A percentile compares a stretch with the other conserved stretches of the same genome.
phyloP scores from a whole-genome alignment of 2,888 invertebrate species.

The Ptychoptera contaminata region DNA sequence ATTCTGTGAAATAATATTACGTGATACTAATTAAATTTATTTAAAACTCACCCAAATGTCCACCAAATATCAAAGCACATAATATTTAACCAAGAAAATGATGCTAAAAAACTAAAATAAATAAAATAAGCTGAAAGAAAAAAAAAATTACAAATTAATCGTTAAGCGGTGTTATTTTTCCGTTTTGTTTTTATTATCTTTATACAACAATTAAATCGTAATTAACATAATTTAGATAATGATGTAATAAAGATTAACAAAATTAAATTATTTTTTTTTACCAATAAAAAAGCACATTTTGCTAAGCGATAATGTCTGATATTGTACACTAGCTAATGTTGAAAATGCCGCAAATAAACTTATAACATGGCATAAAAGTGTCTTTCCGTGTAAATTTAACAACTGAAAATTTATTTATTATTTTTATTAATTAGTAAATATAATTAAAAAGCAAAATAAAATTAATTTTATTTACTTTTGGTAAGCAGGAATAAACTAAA shows the following conservation, averaged over 20 bases:
- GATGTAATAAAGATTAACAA: background rate
- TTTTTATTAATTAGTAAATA: too few species aligned
- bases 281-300: constrained; percentile 37
- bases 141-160: constrained; percentile 7
- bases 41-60: constrained; percentile 53
- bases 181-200: background rate
- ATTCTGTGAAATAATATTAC: too few species aligned
- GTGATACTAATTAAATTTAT: too few species aligned
- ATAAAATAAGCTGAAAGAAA: constrained; percentile 44
- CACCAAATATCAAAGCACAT: constrained; percentile 73
- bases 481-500: constrained; percentile 45
- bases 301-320: constrained; percentile 26
- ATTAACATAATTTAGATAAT: background rate
- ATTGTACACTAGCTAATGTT: constrained; percentile 42
- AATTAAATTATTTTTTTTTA: constrained; percentile 19
- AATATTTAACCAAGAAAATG: constrained; percentile 63
- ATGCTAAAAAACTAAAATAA: constrained; percentile 50
- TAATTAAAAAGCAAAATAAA: too few species aligned
- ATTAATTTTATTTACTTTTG: too few species aligned
- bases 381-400: constrained; percentile 57
- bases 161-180: background rate
- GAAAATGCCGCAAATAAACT: constrained; percentile 48
- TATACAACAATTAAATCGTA: background rate
- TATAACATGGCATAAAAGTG: constrained; percentile 51
- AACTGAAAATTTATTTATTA: too few species aligned